Percentiles rank a stretch among this genome's conserved stretches.
Conservation (phyloP, 35 echinoderm and acorn worm genomes). For the Apostichopus californicus region DNA sequence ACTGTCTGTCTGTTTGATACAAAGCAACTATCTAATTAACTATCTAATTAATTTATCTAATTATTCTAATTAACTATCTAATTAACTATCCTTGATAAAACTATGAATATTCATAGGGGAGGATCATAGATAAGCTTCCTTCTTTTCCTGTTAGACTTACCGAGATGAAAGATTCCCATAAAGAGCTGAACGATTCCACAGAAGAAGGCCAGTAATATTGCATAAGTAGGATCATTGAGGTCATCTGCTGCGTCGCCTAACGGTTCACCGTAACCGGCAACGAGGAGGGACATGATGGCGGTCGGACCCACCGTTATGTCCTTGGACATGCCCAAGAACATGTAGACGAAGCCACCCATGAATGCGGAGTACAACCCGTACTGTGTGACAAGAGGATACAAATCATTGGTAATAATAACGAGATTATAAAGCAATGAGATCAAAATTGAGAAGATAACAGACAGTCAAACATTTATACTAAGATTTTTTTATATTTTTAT, state of each 20-base stretch:
- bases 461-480: no score
- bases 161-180: constrained; percentile 81
- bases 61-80: no score
- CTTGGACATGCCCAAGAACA: constrained; percentile 84
- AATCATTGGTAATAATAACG: no score
- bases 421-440: neutral
- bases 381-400: constrained; percentile 8
- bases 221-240: constrained; percentile 85
- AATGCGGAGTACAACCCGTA: constrained; percentile 92
- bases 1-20: no score
- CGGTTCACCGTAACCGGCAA: constrained; percentile 73
- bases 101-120: no score
- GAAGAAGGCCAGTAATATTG: constrained; percentile 86
- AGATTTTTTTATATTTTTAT: no score
- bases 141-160: constrained; percentile 48
- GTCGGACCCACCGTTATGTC: constrained; percentile 89
- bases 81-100: no score
- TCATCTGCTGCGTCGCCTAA: constrained; percentile 34
- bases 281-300: constrained; percentile 92
- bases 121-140: no score
- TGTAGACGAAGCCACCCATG: constrained; percentile 88
- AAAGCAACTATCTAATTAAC: no score
- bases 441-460: neutral
- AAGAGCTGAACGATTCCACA: constrained; percentile 80
- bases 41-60: no score